phyloP scores from a whole-genome alignment of 2,888 invertebrate genomes.

The Ptilodon capucinus region DNA sequence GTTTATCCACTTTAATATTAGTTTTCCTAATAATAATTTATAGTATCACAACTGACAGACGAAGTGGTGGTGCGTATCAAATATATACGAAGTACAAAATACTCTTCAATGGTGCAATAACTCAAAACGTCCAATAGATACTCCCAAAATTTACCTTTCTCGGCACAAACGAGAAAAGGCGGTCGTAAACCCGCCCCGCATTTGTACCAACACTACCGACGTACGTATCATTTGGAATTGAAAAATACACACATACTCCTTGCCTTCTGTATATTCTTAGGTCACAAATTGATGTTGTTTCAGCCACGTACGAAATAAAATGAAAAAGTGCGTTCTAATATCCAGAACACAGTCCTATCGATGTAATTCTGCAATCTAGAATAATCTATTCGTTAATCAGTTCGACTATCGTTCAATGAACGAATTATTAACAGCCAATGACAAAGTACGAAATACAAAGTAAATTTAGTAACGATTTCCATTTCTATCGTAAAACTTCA shows the following conservation, averaged over 20 bases:
- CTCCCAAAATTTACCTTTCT: slow-evolving; percentile 60
- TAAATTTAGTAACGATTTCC: background rate
- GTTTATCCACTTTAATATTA: background rate
- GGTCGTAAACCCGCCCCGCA: slow-evolving; percentile 64
- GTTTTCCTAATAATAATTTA: background rate
- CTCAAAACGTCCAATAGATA: slow-evolving; percentile 63
- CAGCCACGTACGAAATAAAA: background rate
- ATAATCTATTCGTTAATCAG: no score
- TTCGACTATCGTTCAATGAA: background rate
- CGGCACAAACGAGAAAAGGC: slow-evolving; percentile 54
- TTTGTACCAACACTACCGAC: slow-evolving; percentile 51
- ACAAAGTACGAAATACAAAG: background rate
- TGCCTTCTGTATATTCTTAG: slow-evolving; percentile 29
- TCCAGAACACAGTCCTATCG: background rate
- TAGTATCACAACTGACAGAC: background rate
- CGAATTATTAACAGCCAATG: background rate
- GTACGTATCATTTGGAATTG: slow-evolving; percentile 58
- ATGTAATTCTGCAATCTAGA: background rate
- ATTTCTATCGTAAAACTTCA: background rate
- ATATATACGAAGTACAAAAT: slow-evolving; percentile 34
- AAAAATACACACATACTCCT: slow-evolving; percentile 54
- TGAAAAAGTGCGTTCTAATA: background rate
- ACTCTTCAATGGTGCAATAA: slow-evolving; percentile 56
- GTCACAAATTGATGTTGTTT: slow-evolving; percentile 19
- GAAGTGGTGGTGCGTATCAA: background rate